Evolutionary conservation across 2,797 vertebrate genomes (phyloP).

Genomic region (Xerus rutilus): DNA sequence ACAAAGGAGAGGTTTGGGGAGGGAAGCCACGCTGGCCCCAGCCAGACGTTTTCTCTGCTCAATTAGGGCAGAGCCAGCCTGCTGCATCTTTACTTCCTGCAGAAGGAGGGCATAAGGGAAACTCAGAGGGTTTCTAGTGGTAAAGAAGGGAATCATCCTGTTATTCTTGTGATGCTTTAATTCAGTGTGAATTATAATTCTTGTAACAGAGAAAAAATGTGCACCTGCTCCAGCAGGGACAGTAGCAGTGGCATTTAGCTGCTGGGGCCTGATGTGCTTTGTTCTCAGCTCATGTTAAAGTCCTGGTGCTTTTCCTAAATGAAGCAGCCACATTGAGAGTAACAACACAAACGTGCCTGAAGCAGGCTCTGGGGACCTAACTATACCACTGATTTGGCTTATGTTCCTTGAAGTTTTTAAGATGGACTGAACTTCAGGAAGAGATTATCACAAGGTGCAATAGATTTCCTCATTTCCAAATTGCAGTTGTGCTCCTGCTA

Average conservation of each 20-base stretch:
- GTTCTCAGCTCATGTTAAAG: background rate
- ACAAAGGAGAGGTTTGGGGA: background rate
- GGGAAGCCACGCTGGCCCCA: background rate
- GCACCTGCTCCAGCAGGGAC: fast-evolving
- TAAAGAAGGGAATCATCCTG: background rate
- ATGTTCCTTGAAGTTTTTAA: background rate
- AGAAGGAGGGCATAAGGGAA: background rate
- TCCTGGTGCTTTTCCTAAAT: background rate
- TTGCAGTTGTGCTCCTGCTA: background rate
- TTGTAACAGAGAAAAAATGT: fast-evolving
- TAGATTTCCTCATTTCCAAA: background rate
- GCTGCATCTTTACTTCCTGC: background rate
- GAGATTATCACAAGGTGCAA: background rate
- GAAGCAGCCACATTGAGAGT: background rate
- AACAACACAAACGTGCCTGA: background rate
- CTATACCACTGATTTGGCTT: background rate
- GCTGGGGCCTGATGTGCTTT: background rate
- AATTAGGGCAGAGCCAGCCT: background rate
- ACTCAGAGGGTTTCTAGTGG: background rate
- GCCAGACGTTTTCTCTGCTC: background rate
- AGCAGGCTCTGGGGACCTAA: background rate
- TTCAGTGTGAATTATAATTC: background rate
- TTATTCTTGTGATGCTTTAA: background rate
- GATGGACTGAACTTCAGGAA: background rate
- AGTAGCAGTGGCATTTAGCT: fast-evolving